phyloP scores from a whole-genome alignment of 2,797 vertebrate species.

The Adelosebastes latens region DNA sequence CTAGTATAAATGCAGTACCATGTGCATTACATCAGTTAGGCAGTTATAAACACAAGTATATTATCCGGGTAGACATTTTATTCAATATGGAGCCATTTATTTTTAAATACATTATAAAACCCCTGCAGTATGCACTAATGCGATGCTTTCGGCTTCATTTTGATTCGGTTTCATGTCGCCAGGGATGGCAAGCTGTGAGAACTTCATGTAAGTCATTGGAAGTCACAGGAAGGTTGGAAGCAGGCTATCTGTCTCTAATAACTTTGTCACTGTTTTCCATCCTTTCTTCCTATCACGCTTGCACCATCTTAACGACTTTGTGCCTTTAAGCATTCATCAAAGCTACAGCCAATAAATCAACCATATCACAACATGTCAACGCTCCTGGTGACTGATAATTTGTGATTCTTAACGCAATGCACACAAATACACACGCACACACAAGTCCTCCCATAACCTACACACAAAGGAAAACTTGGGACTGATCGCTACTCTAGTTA shows the following conservation, averaged over 20 bases:
- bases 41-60: not conserved
- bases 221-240: conserved; percentile 56
- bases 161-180: conserved; percentile 17
- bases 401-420: conserved; percentile 33
- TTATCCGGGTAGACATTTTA: not conserved
- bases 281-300: conserved; percentile 52
- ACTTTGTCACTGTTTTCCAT: conserved; percentile 45
- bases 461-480: not conserved
- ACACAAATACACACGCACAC: not conserved
- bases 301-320: conserved; percentile 68
- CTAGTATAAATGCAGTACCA: not conserved
- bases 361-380: conserved; percentile 63
- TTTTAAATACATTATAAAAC: not conserved
- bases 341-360: conserved; percentile 69
- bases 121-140: conserved; percentile 14
- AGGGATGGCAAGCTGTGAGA: not conserved
- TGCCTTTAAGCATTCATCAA: conserved; percentile 73
- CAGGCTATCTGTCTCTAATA: conserved; percentile 45
- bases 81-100: conserved; percentile 4
- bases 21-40: not conserved
- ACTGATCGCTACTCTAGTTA: not conserved
- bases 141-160: not conserved
- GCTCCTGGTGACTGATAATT: conserved; percentile 58
- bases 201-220: conserved; percentile 42
- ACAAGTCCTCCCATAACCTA: not conserved